Evolutionary conservation across 2,113 vertebrate species (phyloP).

Genomic region (Scytalopus superciliaris): DNA sequence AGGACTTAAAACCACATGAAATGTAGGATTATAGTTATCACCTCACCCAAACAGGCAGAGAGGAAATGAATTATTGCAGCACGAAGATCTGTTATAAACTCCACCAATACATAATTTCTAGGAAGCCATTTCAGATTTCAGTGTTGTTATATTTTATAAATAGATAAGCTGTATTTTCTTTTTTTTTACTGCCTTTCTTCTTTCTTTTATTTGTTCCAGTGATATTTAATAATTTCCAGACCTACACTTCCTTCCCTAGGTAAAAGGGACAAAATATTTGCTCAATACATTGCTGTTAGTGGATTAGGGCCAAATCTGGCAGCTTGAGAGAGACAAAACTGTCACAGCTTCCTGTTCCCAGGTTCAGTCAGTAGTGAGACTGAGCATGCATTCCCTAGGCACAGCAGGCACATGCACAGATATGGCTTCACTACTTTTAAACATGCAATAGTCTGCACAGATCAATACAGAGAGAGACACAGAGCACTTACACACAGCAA

Average conservation of each 20-base stretch:
- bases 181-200: background rate
- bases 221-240: background rate
- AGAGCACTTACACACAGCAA: background rate
- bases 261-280: background rate
- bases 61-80: background rate
- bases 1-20: background rate
- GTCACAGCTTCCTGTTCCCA: background rate
- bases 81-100: background rate
- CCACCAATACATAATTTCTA: background rate
- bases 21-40: background rate
- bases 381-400: background rate
- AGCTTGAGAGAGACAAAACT: background rate
- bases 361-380: background rate
- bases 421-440: background rate
- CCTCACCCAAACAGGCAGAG: background rate
- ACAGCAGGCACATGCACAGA: background rate
- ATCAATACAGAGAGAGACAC: background rate
- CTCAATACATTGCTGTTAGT: background rate
- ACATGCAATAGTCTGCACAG: background rate
- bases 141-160: background rate
- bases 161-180: background rate
- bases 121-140: background rate
- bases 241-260: background rate
- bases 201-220: background rate
- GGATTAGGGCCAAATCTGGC: background rate